Conservation (phyloP, 2,797 vertebrate species). For the Syngnathus acus region DNA sequence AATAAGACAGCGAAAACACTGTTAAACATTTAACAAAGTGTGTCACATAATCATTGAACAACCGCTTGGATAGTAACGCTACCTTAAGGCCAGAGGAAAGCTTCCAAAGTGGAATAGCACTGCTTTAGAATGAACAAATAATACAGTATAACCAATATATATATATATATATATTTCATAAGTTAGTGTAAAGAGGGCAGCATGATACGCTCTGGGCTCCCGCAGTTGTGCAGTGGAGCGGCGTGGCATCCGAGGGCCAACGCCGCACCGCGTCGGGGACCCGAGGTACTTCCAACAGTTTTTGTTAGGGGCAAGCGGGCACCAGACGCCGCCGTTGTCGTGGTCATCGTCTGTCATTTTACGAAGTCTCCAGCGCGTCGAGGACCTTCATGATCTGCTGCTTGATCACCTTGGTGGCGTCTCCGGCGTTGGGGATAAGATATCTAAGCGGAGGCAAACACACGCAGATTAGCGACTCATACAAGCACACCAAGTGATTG, state of each 20-base stretch:
- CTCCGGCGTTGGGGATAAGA: conserved; percentile 96
- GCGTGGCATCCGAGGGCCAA: conserved; percentile 26
- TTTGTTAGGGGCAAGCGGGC: conserved; percentile 15
- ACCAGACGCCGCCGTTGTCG: conserved; percentile 1
- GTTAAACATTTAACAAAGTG: neutral
- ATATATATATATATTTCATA: conserved; percentile 18
- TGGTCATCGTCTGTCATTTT: conserved; percentile 26
- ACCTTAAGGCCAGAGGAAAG: conserved; percentile 55
- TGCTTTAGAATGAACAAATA: conserved; percentile 24
- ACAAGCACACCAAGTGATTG: no score
- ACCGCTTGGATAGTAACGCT: conserved; percentile 27
- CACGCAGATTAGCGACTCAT: no score
- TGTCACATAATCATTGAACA: conserved; percentile 3
- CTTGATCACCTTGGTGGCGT: conserved; percentile 98
- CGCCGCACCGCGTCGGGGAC: conserved; percentile 16
- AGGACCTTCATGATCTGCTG: conserved; percentile 99
- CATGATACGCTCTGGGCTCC: conserved; percentile 38
- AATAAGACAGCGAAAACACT: neutral
- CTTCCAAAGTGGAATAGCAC: conserved; percentile 31
- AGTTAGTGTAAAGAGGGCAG: conserved; percentile 31
- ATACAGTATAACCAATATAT: conserved; percentile 17
- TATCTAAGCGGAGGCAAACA: conserved; percentile 70
- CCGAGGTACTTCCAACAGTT: conserved; percentile 43
- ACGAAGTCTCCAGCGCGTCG: conserved; percentile 94
- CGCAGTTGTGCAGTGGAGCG: conserved; percentile 39